Percentiles rank a stretch among this genome's conserved stretches.
Conservation (phyloP, 2,888 invertebrate genomes). For the Acrobasis repandana region DNA sequence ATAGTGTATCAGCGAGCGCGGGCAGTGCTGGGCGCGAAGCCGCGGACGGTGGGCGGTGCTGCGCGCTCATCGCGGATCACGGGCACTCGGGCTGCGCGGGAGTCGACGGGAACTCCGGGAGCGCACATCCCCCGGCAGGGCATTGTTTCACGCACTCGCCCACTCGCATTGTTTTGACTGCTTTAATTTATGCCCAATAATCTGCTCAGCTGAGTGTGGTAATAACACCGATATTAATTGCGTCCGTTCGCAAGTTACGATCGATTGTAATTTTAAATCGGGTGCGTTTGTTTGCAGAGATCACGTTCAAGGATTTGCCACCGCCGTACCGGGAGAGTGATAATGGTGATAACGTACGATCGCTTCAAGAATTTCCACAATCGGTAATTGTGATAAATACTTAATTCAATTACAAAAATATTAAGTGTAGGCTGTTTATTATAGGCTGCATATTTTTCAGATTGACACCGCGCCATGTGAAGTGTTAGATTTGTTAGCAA, state of each 20-base stretch:
- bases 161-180: conserved; percentile 54
- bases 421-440: neutral
- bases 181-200: conserved; percentile 58
- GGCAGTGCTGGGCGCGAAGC: conserved; percentile 56
- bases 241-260: conserved; percentile 48
- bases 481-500: conserved; percentile 67
- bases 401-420: neutral
- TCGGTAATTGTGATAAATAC: conserved; percentile 40
- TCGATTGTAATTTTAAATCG: conserved; percentile 53
- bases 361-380: conserved; percentile 41
- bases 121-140: conserved; percentile 49
- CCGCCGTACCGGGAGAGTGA: conserved; percentile 71
- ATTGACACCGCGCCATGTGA: conserved; percentile 55
- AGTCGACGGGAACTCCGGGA: conserved; percentile 35
- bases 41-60: conserved; percentile 51
- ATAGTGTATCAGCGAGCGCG: conserved; percentile 49
- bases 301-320: conserved; percentile 67
- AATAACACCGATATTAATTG: conserved; percentile 55
- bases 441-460: conserved; percentile 44
- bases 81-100: conserved; percentile 23
- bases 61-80: conserved; percentile 35
- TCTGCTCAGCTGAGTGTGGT: conserved; percentile 57
- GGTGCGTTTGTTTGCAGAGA: conserved; percentile 60
- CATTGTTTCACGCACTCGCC: conserved; percentile 52
- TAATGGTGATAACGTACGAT: conserved; percentile 40